Base-by-base conservation (phyloP, 2,888 invertebrate genomes). In the Parnassius smintheus region DNA sequence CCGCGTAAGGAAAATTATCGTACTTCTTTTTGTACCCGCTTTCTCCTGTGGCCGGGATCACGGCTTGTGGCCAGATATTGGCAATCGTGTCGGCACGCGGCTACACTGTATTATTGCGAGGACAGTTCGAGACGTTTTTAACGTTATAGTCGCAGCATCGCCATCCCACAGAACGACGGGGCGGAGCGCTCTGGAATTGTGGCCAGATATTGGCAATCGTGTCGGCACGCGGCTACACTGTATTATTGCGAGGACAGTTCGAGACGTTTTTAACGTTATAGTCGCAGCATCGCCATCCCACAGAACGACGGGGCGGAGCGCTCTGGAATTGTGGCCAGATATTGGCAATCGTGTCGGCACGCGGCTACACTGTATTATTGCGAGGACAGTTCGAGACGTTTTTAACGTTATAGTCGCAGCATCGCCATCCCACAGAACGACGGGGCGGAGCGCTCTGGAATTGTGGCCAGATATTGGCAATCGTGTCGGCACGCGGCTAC, bases 401-500 rank as follows among this genome's bases (percentile, higher is more conserved):
- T 18, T 18, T 18, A 18, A 9, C 12, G 49, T 49, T 49, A 49
- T 49, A 49, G 49, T 49, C 49, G 49, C 49, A 49, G 49, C 13
- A 35, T 35, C 12, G 48, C n/a, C n/a, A 48, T 48, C n/a, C 48
- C n/a, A 48, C 12, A n/a, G 48, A 3, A n/a, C 48, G 18, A 3
- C 8, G 25, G 41, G n/a, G 53, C 41, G 53, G 41, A 11, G 51
- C 54, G 54, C 54, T 9, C n/a, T n/a, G 54, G 54, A 54, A 54
- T 54, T 22, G n/a, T n/a, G n/a, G n/a, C n/a, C n/a, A n/a, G n/a
- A n/a, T 55, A 61, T 56, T 56, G 50, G 55, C 50, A 35, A 51
- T 56, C 55, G 61, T 61, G 56, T 51, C 11, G 61, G 61, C 51
- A 45, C 50, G 62, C 57, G 62, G 53, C 62, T 22, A 58, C 58